These are phyloP conservation scores for Neotoma lepida DNA, from an alignment of 2,113 vertebrate species.

Conservation along the genomic window DNA sequence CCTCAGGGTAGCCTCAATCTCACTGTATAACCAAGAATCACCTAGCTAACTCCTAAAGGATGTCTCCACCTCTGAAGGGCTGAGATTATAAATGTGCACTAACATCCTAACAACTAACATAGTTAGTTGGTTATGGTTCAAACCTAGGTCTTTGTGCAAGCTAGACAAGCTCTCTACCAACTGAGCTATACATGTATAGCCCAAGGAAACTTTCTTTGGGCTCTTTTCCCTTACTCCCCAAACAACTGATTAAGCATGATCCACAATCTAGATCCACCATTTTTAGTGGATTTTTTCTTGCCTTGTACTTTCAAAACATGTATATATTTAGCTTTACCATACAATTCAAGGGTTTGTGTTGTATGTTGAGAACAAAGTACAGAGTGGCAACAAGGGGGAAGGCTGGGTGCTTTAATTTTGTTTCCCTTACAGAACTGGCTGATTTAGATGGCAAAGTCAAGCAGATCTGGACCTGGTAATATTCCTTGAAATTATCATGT, in stretches of 20 bases:
- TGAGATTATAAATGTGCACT: not conserved
- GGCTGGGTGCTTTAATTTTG: constrained; percentile 17
- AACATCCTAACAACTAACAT: not conserved
- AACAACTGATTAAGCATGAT: not conserved
- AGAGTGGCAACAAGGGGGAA: not conserved
- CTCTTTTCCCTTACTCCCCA: not conserved
- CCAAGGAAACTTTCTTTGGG: not conserved
- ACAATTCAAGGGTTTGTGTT: not conserved
- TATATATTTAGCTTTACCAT: not conserved
- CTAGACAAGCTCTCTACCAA: not conserved
- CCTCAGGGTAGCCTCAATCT: not conserved
- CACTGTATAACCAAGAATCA: not conserved
- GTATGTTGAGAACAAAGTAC: not conserved
- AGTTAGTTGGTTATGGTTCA: not conserved
- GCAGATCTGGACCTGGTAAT: not conserved
- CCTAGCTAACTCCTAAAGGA: not conserved
- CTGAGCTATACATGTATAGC: not conserved
- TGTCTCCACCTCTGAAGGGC: not conserved
- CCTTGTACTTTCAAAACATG: not conserved
- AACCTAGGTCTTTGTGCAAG: not conserved
- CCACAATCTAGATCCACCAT: not conserved
- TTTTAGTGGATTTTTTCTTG: not conserved
- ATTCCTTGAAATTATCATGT: not conserved
- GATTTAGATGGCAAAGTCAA: constrained; percentile 28
- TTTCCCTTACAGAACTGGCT: not conserved